Base-by-base conservation (phyloP, 1,140 invertebrate genomes). In the Ceratoteleas bidentatus region DNA sequence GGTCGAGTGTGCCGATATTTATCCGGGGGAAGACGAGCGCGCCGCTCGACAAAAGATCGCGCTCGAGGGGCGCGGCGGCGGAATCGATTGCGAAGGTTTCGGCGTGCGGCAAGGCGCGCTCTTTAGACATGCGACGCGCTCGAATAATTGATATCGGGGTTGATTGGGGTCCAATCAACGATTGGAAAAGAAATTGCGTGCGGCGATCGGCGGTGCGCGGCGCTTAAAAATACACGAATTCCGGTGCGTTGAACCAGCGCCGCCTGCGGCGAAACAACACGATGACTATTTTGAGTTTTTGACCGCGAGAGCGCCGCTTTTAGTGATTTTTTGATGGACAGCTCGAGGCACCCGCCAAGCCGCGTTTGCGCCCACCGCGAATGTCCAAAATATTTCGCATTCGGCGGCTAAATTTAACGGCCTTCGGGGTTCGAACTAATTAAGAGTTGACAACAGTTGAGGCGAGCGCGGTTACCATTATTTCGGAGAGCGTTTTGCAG, bases 41-140 rank as follows among this genome's bases (percentile, higher is more conserved):
- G 50, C 49, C 60, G 34, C 45, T 24, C 47, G 49, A 60, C 73
- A 68, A 76, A 76, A 76, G 73, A 68, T 66, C 38, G 62, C 16
- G 47, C 54, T 60, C 64, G 56, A 76, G 73, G 57, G 53, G 69
- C 53, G 64, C 52, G 58, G 64, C 58, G 47, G 70, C 36, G 54
- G 74, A 81, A 81, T 81, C 70, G 77, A 74, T 81, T 69, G 62
- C 14, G 58, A 77, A 70, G 52, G 40, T 60, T 80, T 68, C 16
- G 36, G 56, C 36, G 16, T 62, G 57, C 49, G 57, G 56, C 60
- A 66, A 65, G 47, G n/a, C n/a, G n/a, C n/a, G n/a, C n/a, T n/a
- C n/a, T n/a, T 60, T 14, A 53, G n/a, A 32, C 15, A 34, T 6
- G 53, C 45, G 33, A 50, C 64, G 11, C 38, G 54, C 14, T 52